These are phyloP conservation scores for Ciconia stormi DNA, from an alignment of 2,113 vertebrate species.

Conservation along the genomic window DNA sequence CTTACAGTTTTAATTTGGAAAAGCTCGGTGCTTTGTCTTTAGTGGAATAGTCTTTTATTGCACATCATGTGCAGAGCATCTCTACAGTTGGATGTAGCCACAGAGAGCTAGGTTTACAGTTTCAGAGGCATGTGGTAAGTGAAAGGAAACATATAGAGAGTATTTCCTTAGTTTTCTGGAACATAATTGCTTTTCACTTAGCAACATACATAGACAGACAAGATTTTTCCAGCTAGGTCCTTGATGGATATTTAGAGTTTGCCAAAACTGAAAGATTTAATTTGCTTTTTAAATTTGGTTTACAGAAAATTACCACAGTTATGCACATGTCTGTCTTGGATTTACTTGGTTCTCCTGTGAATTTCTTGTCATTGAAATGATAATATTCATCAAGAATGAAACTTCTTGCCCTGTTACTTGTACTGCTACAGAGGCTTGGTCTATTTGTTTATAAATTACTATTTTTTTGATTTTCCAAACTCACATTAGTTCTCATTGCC, in stretches of 20 bases:
- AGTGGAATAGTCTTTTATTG: neutral
- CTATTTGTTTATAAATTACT: neutral
- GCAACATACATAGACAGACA: neutral
- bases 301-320: neutral
- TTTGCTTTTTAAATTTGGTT: neutral
- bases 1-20: neutral
- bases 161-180: slow-evolving; percentile 3
- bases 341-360: neutral
- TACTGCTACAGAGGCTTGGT: neutral
- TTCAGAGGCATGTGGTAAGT: slow-evolving; percentile 1
- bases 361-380: neutral
- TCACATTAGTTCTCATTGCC: neutral
- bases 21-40: neutral
- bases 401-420: neutral
- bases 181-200: neutral
- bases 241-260: neutral
- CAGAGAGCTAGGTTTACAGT: neutral
- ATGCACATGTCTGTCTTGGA: neutral
- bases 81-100: neutral
- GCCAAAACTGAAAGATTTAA: neutral
- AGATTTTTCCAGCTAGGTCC: neutral
- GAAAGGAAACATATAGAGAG: neutral
- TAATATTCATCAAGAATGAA: neutral
- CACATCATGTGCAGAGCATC: neutral
- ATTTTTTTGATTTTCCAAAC: neutral